Evolutionary conservation across 2,113 vertebrate genomes (phyloP), one percentile per base, ranked within the genome.

Genomic region (Otus sunia): DNA sequence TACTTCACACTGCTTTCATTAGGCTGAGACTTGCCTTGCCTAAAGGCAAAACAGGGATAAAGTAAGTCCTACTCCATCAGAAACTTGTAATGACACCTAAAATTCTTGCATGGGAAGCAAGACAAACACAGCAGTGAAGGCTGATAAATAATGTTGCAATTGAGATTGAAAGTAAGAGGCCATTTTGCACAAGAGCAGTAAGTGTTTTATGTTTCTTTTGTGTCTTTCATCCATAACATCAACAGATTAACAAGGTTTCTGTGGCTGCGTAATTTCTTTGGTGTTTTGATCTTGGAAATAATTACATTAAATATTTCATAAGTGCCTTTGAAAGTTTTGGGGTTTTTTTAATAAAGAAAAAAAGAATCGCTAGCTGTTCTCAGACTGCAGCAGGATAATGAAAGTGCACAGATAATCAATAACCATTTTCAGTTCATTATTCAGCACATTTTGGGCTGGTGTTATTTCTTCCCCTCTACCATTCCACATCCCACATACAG

Each of bases 161-260:
- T 26, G 79, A 88, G 94, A 90, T 53, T 49, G 52, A 93, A 78
- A 93, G 36, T 29, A 72, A 77, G 85, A 76, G 83, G 77, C 77
- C 86, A 69, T 94, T 87, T 71, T 92, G 88, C 75, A 73, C 78
- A 68, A 45, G 88, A 88, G 81, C 25, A 41, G 86, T 95, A 91
- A 92, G 96, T 56, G 83, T 96, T 97, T 97, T 93, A 97, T 91
- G 80, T 52, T 79, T 75, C 77, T 34, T 23, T 55, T 66, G 32
- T 5, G 1, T 93, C 91, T 74, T 95, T 63, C 90, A 94, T 50
- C 87, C 87, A 5, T 89, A 96, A 92, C 85, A 69, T 83, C 86
- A 95, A 83, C 52, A 90, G 95, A 97, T 97, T 96, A 97, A 96
- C 89, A 86, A 88, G 47, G 63, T 93, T 93, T 85, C 89, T 62